Evolutionary conservation across 53 echinoderm and acorn worm species (phyloP), one percentile per base, ranked within the genome.

Genomic region (Holothuria scabra): DNA sequence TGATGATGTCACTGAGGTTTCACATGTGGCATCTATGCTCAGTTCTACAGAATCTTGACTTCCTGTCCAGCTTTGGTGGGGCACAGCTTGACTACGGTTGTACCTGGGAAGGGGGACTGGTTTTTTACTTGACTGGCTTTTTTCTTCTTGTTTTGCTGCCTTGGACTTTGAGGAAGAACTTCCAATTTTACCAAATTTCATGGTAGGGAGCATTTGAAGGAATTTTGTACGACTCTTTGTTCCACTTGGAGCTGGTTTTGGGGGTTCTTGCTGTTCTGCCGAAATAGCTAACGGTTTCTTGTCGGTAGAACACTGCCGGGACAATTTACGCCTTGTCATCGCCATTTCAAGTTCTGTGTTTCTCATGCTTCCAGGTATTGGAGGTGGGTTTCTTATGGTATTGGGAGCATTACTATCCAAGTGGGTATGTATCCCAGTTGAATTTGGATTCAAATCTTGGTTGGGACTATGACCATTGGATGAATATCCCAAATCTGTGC

Each of bases 281-380:
- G 38, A 31, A 22, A n/a, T 13, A 7, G 71, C 13, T 23, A 21
- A 13, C 29, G 16, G 29, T 46, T 28, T 16, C 56, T 88, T 74
- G 31, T 89, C 89, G 28, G 59, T 56, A 28, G 78, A 78, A 37
- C 59, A 78, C 58, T 79, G 79, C 16, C 84, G 66, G 56, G 89
- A 84, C 24, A 89, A 67, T 65, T 93, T 93, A 22, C 91, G 91
- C 25, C 94, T 84, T 41, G 91, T 88, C 30, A 91, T 87, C 14
- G 90, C 90, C 74, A 89, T 90, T 71, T 92, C 95, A 64, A 95
- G 60, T 84, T 95, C 95, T 46, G 80, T 90, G 48, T 85, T 84
- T 55, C 83, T 85, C 46, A 67, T 65, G 28, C 92, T 80, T 8
- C 80, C 80, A 7, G 80, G 80, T 31, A 80, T 80, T 30, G 60